These are phyloP conservation scores for Phasia obesa DNA, from an alignment of 2,888 invertebrate genomes.

Conservation along the genomic window DNA sequence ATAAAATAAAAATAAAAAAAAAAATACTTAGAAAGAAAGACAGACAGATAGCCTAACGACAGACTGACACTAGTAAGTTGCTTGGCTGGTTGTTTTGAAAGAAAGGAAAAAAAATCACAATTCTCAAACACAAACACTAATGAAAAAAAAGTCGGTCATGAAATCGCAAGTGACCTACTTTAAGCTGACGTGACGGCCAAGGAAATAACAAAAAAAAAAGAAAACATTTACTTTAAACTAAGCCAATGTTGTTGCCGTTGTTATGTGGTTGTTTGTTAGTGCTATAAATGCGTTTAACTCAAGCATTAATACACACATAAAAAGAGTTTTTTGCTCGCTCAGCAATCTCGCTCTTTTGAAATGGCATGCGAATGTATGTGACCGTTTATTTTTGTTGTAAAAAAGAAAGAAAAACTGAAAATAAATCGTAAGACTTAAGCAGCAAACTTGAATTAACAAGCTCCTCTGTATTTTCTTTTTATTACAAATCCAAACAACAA, in stretches of 20 bases:
- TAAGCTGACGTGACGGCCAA: constrained; percentile 67
- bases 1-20: constrained; percentile 37
- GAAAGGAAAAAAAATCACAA: constrained; percentile 22
- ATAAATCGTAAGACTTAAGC: constrained; percentile 52
- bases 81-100: constrained; percentile 28
- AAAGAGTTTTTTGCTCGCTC: background rate
- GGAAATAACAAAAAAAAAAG: constrained; percentile 67
- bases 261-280: constrained; percentile 19
- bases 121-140: constrained; percentile 32
- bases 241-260: constrained; percentile 12
- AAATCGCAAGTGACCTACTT: constrained; percentile 82
- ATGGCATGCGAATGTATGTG: background rate
- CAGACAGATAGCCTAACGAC: constrained; percentile 8
- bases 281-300: constrained; percentile 50
- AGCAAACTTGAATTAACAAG: constrained; percentile 38
- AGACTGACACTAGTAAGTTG: constrained; percentile 18
- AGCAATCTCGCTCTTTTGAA: constrained; percentile 31
- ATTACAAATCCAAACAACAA: constrained; percentile 17
- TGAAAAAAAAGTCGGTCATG: constrained; percentile 80
- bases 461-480: constrained; percentile 18
- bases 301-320: background rate
- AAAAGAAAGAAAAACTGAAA: constrained; percentile 27
- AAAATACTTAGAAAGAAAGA: constrained; percentile 35
- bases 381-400: constrained; percentile 10
- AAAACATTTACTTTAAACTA: constrained; percentile 55